Conservation (phyloP, 2,888 invertebrate species). For the Cerastis rubricosa region DNA sequence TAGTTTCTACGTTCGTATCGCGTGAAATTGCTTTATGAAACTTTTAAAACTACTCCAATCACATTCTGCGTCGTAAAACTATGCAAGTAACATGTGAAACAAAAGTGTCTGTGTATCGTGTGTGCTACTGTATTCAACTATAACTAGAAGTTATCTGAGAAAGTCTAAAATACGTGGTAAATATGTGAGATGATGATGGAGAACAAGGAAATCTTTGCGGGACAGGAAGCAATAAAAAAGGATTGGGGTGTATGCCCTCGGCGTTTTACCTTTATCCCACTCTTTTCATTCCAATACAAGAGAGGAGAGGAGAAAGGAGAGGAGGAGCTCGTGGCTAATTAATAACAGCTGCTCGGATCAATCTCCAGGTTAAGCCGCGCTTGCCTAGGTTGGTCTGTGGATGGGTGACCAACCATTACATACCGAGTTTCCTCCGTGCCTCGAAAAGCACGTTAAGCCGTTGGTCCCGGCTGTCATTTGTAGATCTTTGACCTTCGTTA, state of each 20-base stretch:
- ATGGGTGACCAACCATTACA: no score
- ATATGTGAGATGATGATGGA: neutral
- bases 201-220: constrained; percentile 2
- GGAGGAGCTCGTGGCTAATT: no score
- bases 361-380: no score
- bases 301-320: no score
- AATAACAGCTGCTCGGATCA: no score
- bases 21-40: neutral
- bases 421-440: no score
- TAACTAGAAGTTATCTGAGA: neutral
- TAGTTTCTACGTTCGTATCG: neutral
- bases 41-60: neutral
- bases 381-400: no score
- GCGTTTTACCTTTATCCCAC: constrained; percentile 8
- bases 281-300: neutral
- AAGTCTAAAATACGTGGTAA: neutral
- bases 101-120: neutral
- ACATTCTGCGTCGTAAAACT: neutral
- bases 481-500: no score
- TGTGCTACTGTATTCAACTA: neutral
- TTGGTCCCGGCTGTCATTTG: no score
- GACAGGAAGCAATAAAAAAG: neutral
- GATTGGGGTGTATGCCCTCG: neutral
- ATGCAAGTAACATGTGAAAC: neutral
- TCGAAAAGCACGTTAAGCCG: no score